These are phyloP conservation scores for Drosophila neotestacea DNA, from an alignment of 2,888 invertebrate genomes.

Conservation along the genomic window DNA sequence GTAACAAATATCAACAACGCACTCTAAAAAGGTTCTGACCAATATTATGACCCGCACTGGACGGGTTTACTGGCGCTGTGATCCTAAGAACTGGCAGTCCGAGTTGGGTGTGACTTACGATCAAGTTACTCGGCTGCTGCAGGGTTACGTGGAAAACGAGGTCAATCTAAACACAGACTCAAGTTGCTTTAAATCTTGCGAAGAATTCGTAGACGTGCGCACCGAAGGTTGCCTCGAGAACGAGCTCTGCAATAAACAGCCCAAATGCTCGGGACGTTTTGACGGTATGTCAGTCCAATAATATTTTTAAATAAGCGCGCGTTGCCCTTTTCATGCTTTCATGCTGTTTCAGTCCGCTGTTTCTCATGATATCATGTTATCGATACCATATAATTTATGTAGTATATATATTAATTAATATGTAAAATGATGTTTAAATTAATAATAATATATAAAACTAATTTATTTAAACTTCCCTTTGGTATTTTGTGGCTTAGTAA, in stretches of 20 bases:
- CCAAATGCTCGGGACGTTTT: slow-evolving; percentile 90
- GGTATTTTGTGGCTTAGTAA: neutral
- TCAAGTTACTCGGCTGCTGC: slow-evolving; percentile 91
- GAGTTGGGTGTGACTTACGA: slow-evolving; percentile 89
- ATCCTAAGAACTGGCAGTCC: slow-evolving; percentile 87
- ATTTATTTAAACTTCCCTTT: neutral
- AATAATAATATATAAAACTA: neutral
- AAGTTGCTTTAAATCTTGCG: slow-evolving; percentile 92
- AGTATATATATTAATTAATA: too few species aligned
- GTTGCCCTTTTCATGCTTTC: too few species aligned
- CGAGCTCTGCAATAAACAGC: slow-evolving; percentile 89
- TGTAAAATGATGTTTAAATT: too few species aligned
- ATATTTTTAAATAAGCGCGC: too few species aligned
- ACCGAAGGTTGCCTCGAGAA: slow-evolving; percentile 90
- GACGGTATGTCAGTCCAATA: slow-evolving; percentile 90
- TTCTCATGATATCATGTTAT: too few species aligned
- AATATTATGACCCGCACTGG: slow-evolving; percentile 89
- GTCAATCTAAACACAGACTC: slow-evolving; percentile 91
- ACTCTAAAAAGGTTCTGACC: slow-evolving; percentile 86
- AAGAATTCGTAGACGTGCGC: slow-evolving; percentile 89
- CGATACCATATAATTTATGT: too few species aligned
- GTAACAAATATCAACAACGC: slow-evolving; percentile 88
- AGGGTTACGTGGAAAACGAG: slow-evolving; percentile 95
- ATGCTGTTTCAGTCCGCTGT: too few species aligned
- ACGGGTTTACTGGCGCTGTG: slow-evolving; percentile 91